These are phyloP conservation scores for Labeo rohita DNA, from an alignment of 2,113 vertebrate genomes.

Conservation along the genomic window DNA sequence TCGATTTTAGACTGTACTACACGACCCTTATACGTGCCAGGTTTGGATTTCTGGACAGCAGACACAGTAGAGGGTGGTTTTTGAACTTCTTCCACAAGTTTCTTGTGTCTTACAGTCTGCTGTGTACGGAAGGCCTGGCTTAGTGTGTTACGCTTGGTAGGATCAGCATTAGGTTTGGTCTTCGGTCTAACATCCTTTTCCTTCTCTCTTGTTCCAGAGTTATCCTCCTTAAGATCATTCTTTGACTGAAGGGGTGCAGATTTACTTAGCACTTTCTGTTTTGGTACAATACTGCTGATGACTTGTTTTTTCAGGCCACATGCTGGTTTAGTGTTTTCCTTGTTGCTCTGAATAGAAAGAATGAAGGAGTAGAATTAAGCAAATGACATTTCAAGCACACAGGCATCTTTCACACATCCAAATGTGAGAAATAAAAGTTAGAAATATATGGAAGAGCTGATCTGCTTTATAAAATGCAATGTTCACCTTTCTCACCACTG, in stretches of 20 bases:
- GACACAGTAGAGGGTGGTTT: slow-evolving; percentile 61
- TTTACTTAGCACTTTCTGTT: slow-evolving; percentile 29
- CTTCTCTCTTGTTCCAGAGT: slow-evolving; percentile 27
- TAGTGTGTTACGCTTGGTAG: slow-evolving; percentile 63
- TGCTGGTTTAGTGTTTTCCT: slow-evolving; percentile 72
- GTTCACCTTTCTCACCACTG: slow-evolving; percentile 38
- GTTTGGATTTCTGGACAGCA: slow-evolving; percentile 68
- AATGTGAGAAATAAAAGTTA: neutral
- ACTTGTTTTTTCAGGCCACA: slow-evolving; percentile 49
- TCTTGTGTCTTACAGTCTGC: slow-evolving; percentile 69
- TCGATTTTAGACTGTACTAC: slow-evolving; percentile 89
- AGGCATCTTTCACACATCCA: neutral
- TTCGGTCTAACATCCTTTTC: slow-evolving; percentile 34
- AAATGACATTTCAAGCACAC: neutral
- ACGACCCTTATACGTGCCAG: slow-evolving; percentile 86
- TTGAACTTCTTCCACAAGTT: slow-evolving; percentile 68
- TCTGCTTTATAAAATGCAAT: neutral
- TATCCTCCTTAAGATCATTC: slow-evolving; percentile 53
- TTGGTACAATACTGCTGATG: slow-evolving; percentile 45
- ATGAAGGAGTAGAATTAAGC: neutral
- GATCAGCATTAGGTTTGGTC: slow-evolving; percentile 38
- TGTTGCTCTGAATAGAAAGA: slow-evolving; percentile 66
- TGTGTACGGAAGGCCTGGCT: slow-evolving; percentile 74
- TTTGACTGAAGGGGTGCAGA: slow-evolving; percentile 57
- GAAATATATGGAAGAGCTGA: neutral